Base-by-base conservation (phyloP, 2,888 invertebrate species). In the Xanthia togata region DNA sequence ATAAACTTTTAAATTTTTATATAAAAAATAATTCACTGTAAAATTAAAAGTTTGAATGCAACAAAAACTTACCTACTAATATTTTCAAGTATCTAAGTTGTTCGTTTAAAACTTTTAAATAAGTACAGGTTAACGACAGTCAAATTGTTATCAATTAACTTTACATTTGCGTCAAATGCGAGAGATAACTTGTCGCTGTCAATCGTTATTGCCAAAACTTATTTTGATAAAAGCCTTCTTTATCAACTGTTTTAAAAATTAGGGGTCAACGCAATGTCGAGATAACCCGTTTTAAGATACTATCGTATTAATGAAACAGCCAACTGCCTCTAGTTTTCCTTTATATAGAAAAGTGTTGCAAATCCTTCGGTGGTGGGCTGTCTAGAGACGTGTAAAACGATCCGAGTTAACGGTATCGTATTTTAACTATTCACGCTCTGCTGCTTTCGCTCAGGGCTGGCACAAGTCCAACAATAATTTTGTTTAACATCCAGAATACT, bases 151-250 rank as follows among this genome's bases (percentile, higher is more conserved):
- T 92, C 89, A 78, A 89, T 88, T 87, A 89, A 85, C 87, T 90
- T 89, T 87, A 71, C 70, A 88, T 91, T 91, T 93, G 89, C 93
- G 94, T 94, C 93, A 93, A 87, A 67, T 70, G 75, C 26, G 64
- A 80, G 75, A 80, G 91, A 93, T 92, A 93, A 90, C 71, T 70
- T 78, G 73, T 74, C 60, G 12, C 68, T 74, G 63, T 65, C 76
- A 70, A 87, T 87, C 81, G 72, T 87, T 84, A 89, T 90, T 91
- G 77, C 88, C 88, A 84, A 83, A 89, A 76, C 87, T 87, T 79
- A 47, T 81, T 50, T 77, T 57, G 88, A 90, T 89, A 90, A 87
- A 86, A 84, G 78, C 74, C 80, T 77, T 53, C 73, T 78, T 87
- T 90, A 88, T 89, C 88, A 79, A 81, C 76, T 87, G 82, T 86